These are phyloP conservation scores for Littorina saxatilis DNA, from an alignment of 1,140 invertebrate genomes.

Conservation along the genomic window DNA sequence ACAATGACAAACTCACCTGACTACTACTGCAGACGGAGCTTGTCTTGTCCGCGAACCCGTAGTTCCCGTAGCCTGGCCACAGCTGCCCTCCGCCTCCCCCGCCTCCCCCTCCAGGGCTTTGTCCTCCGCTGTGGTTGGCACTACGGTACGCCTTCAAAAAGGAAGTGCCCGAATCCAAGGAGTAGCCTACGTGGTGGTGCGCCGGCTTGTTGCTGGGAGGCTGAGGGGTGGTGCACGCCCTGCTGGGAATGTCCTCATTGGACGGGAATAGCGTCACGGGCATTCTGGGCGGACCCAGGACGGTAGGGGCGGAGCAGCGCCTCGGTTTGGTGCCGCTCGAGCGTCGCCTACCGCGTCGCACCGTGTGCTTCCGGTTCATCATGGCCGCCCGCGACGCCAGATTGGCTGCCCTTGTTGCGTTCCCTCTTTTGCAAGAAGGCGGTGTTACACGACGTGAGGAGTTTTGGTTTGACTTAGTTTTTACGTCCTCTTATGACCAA, in stretches of 20 bases:
- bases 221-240: constrained; percentile 42
- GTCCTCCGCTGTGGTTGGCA: background rate
- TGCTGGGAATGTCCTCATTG: constrained; percentile 33
- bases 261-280: constrained; percentile 15
- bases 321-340: constrained; percentile 43
- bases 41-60: constrained; percentile 14
- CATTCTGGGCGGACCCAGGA: constrained; percentile 35
- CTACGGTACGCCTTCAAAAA: constrained; percentile 10
- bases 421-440: no score
- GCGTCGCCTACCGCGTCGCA: constrained; percentile 38
- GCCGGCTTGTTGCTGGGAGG: background rate
- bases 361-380: constrained; percentile 45
- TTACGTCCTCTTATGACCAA: no score
- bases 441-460: no score
- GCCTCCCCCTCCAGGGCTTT: background rate
- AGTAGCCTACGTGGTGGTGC: constrained; percentile 23
- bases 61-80: constrained; percentile 14
- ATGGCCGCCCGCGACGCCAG: constrained; percentile 38
- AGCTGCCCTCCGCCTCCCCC: no score
- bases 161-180: constrained; percentile 23
- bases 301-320: constrained; percentile 47
- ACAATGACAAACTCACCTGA: constrained; percentile 29
- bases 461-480: no score
- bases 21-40: constrained; percentile 20
- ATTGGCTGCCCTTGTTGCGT: constrained; percentile 8